These are phyloP conservation scores for Cygnus buccinator DNA, from an alignment of 2,113 vertebrate species.

Conservation along the genomic window DNA sequence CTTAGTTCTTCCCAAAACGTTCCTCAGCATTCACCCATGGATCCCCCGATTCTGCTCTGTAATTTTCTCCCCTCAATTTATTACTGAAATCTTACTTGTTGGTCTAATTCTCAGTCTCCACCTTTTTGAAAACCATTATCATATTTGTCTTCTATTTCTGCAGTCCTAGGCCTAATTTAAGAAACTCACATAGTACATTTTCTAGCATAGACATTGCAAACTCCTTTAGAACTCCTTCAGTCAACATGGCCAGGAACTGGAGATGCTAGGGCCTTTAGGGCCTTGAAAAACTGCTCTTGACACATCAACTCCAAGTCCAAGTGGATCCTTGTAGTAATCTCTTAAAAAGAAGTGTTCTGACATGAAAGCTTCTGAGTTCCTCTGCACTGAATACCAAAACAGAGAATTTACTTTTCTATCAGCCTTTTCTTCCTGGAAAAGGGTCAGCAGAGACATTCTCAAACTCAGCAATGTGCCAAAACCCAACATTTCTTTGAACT, in stretches of 20 bases:
- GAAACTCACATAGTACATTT: background rate
- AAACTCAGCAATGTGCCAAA: background rate
- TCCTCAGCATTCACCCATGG: background rate
- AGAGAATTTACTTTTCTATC: background rate
- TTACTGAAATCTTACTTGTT: background rate
- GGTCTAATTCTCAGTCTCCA: background rate
- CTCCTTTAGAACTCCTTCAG: background rate
- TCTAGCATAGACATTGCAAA: background rate
- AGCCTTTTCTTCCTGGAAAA: background rate
- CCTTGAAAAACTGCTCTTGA: background rate
- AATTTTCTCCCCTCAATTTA: background rate
- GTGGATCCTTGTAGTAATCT: background rate
- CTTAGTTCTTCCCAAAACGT: no score
- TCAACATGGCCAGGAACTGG: rapidly evolving
- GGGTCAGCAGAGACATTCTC: background rate
- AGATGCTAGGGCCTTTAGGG: background rate
- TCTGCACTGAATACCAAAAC: rapidly evolving
- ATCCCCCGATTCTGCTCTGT: background rate
- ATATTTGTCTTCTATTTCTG: background rate
- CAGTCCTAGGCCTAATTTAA: background rate
- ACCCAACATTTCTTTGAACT: background rate
- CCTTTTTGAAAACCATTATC: background rate
- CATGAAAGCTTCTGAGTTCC: rapidly evolving
- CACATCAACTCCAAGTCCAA: background rate
- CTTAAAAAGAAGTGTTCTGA: background rate